phyloP scores from a whole-genome alignment of 2,888 invertebrate species.

The Pinctada fucata region DNA sequence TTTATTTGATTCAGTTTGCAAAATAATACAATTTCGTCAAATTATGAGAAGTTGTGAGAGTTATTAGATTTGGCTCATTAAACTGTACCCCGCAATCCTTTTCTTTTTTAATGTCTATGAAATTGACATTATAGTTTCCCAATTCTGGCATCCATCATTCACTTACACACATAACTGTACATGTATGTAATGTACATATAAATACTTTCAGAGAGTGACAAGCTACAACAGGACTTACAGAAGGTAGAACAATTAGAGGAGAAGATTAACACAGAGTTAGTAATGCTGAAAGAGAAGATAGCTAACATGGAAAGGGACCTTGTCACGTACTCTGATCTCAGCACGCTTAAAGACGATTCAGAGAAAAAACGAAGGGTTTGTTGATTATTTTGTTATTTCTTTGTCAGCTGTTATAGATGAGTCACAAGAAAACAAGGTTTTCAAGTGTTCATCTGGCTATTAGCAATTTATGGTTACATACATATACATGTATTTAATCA shows the following conservation, averaged over 20 bases:
- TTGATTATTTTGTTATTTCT: neutral
- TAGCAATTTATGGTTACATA: neutral
- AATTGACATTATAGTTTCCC: too few relatives aligned
- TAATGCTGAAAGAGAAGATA: conserved; percentile 78
- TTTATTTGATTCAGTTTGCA: too few relatives aligned
- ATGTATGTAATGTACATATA: too few relatives aligned
- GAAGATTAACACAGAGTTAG: conserved; percentile 81
- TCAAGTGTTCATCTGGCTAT: neutral
- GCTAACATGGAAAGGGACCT: conserved; percentile 82
- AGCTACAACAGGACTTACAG: conserved; percentile 75
- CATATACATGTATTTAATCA: too few relatives aligned
- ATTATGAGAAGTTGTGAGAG: too few relatives aligned
- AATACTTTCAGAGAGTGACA: conserved; percentile 69
- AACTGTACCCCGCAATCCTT: too few relatives aligned
- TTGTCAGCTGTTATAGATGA: neutral
- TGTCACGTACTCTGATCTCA: conserved; percentile 81
- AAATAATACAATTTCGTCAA: too few relatives aligned
- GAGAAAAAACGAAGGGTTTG: conserved; percentile 79
- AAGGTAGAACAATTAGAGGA: conserved; percentile 83
- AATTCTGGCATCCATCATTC: too few relatives aligned
- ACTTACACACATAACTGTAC: too few relatives aligned
- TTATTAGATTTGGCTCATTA: too few relatives aligned
- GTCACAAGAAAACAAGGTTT: neutral
- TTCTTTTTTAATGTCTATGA: too few relatives aligned
- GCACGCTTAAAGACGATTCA: conserved; percentile 78